Base-by-base conservation (phyloP, 1,140 invertebrate genomes). In the Solenopsis invicta region DNA sequence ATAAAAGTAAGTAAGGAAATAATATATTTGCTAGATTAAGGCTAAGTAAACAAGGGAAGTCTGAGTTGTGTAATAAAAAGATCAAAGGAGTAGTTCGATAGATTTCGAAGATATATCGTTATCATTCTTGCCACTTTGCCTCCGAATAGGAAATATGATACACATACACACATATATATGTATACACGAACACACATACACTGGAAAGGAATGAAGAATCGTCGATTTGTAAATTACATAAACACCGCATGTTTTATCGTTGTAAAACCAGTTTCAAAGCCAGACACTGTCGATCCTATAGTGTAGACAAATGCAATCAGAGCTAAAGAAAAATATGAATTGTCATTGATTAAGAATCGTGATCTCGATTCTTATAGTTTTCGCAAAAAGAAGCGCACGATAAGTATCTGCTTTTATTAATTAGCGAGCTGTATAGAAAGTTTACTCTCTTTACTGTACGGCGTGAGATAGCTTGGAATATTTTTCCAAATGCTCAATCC, bases 1-100 rank as follows among this genome's bases (percentile, higher is more conserved):
- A 92, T 90, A 93, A 90, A 92, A 91, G 88, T 77, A 86, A 87
- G 66, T 90, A 90, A 93, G 86, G 92, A 91, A 87, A 91, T 91
- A 91, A 93, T 90, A 91, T 90, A 90, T 91, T 89, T 88, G 16
- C 54, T 87, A 62, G 21, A 18, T 48, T 81, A 84, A 84, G 54
- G 9, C 10, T 84, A 61, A 74, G 41, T 50, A 61, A 84, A 34
- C 54, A 29, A 84, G 41, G 69, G 24, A 75, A 84, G 54, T 84
- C 80, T 84, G 67, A 84, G 12, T 84, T 84, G 54, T 74, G 80
- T 75, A 75, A 84, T 84, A 37, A 84, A 75, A 45, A 74, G 69
- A 37, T 75, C 54, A 45, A 61, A 74, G 34, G 41, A 74, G 12
- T 61, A 61, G 18, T 48, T 8, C 45, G 54, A 37, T 48, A 59